A percentile compares a stretch with the other conserved stretches of the same genome.
Evolutionary conservation across 2,113 vertebrate species (phyloP).

Genomic region (Seriola dumerili): DNA sequence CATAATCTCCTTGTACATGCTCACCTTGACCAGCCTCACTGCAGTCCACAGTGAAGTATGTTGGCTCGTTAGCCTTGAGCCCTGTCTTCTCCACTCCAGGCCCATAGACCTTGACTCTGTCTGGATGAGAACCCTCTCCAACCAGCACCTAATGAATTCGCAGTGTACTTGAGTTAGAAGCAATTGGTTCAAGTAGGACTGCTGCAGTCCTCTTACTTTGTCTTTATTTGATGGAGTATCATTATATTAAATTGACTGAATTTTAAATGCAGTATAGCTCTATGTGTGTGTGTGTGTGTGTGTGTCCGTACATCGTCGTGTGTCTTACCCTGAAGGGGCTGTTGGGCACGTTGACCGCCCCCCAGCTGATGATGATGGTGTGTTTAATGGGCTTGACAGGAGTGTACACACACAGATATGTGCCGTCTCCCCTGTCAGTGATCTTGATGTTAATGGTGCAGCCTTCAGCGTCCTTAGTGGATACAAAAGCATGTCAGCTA

Average conservation of each 20-base stretch:
- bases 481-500: slow-evolving; percentile 48
- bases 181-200: slow-evolving; percentile 48
- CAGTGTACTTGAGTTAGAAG: slow-evolving; percentile 63
- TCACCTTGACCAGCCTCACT: slow-evolving; percentile 93
- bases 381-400: slow-evolving; percentile 95
- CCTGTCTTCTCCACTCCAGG: slow-evolving; percentile 96
- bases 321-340: slow-evolving; percentile 93
- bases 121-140: slow-evolving; percentile 94
- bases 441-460: slow-evolving; percentile 92
- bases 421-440: slow-evolving; percentile 91
- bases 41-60: slow-evolving; percentile 98
- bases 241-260: slow-evolving; percentile 48
- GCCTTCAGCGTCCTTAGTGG: slow-evolving; percentile 91
- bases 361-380: slow-evolving; percentile 95
- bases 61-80: slow-evolving; percentile 94
- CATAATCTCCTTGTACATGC: slow-evolving; percentile 18
- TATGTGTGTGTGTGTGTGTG: not conserved
- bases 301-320: not conserved
- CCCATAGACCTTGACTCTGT: slow-evolving; percentile 93
- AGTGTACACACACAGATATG: slow-evolving; percentile 91
- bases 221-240: slow-evolving; percentile 51
- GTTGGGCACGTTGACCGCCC: slow-evolving; percentile 91
- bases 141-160: slow-evolving; percentile 88
- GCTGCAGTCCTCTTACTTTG: slow-evolving; percentile 49
- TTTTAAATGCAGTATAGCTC: slow-evolving; percentile 2